A percentile compares a stretch with the other conserved stretches of the same genome.
Evolutionary conservation across 2,888 invertebrate genomes (phyloP).

Genomic region (Lasiommata megera): DNA sequence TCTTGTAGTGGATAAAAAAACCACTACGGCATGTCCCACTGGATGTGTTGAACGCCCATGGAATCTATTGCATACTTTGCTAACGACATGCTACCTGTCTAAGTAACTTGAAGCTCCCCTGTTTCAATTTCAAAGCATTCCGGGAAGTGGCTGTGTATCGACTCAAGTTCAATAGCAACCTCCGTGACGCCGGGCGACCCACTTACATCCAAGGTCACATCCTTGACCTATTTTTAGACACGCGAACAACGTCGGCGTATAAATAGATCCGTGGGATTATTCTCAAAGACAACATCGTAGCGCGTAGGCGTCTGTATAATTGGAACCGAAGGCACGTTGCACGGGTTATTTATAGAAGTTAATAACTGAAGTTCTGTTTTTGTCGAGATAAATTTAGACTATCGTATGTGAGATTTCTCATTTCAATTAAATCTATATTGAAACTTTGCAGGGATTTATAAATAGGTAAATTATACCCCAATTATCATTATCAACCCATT

Average conservation of each 20-base stretch:
- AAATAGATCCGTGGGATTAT: constrained; percentile 11
- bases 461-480: too few relatives aligned
- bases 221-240: constrained; percentile 26
- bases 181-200: constrained; percentile 7
- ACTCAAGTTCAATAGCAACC: constrained; percentile 26
- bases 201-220: constrained; percentile 15
- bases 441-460: too few relatives aligned
- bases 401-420: too few relatives aligned
- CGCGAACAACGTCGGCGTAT: constrained; percentile 7
- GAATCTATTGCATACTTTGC: too few relatives aligned
- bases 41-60: too few relatives aligned
- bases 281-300: not conserved
- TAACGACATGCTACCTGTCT: too few relatives aligned
- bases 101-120: not conserved
- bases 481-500: too few relatives aligned
- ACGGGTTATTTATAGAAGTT: not conserved
- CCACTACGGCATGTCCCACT: too few relatives aligned
- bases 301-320: not conserved
- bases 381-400: too few relatives aligned
- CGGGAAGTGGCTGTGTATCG: not conserved
- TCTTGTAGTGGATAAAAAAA: too few relatives aligned
- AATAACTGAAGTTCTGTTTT: not conserved
- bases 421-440: too few relatives aligned
- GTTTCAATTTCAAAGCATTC: not conserved
- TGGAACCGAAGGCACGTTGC: not conserved